A percentile compares a stretch with the other conserved stretches of the same genome.
Conservation (phyloP, 2,888 invertebrate species). For the Proisotoma minuta region DNA sequence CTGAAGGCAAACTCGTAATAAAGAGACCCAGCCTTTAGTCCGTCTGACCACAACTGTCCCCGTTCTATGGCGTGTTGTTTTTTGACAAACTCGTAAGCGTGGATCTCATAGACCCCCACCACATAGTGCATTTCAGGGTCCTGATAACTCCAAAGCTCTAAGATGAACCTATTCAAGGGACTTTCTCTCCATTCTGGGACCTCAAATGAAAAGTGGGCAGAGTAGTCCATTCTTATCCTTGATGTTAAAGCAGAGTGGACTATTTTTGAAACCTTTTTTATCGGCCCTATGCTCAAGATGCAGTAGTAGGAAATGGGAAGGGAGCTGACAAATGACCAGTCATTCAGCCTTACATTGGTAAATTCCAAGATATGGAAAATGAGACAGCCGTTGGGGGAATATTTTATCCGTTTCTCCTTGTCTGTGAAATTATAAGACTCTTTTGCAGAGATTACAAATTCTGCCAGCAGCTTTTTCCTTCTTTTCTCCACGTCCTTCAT, state of each 20-base stretch:
- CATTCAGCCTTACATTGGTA: constrained; percentile 17
- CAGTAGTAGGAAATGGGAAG: constrained; percentile 37
- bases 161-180: constrained; percentile 26
- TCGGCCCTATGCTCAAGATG: constrained; percentile 23
- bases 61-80: constrained; percentile 33
- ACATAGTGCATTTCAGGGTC: constrained; percentile 41
- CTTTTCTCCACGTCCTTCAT: constrained; percentile 21
- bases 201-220: constrained; percentile 27
- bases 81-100: constrained; percentile 34
- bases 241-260: constrained; percentile 18
- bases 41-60: constrained; percentile 29
- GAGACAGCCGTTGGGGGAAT: constrained; percentile 30
- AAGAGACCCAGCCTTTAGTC: constrained; percentile 28
- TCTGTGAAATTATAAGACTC: constrained; percentile 28
- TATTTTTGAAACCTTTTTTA: constrained; percentile 26
- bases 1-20: constrained; percentile 39
- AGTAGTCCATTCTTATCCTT: constrained; percentile 30
- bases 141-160: constrained; percentile 45
- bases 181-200: constrained; percentile 32
- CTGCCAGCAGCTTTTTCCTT: constrained; percentile 18
- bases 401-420: constrained; percentile 24
- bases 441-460: constrained; percentile 27
- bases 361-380: constrained; percentile 40
- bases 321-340: constrained; percentile 23
- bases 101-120: constrained; percentile 28